phyloP scores from a whole-genome alignment of 2,797 vertebrate genomes.

The Xenentodon cancila region DNA sequence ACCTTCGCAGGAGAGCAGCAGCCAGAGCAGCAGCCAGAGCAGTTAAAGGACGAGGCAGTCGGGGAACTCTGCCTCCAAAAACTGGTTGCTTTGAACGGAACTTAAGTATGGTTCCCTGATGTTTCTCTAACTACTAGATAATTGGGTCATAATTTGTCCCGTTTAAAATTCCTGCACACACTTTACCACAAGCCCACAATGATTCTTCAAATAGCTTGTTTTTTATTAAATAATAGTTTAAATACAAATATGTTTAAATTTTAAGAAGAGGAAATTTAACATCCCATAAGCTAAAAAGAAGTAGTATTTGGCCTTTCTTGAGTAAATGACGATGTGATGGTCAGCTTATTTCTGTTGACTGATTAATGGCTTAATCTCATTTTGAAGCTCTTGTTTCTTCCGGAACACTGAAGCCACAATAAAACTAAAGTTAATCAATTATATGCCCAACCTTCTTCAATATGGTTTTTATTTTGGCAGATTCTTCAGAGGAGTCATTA shows the following conservation, averaged over 20 bases:
- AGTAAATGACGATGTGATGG: not conserved
- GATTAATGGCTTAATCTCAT: conserved; percentile 4
- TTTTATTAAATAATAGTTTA: not conserved
- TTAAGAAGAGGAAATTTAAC: not conserved
- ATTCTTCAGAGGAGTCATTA: not conserved
- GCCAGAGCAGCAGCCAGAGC: too few relatives aligned
- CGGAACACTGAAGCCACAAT: not conserved
- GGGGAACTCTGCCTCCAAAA: too few relatives aligned
- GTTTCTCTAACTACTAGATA: too few relatives aligned
- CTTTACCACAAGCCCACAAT: too few relatives aligned
- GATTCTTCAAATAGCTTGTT: not conserved
- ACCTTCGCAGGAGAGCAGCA: too few relatives aligned
- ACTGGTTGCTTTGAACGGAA: too few relatives aligned
- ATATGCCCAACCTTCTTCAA: not conserved
- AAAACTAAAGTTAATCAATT: not conserved
- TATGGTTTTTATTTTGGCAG: not conserved
- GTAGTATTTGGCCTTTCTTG: not conserved
- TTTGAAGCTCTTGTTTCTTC: not conserved
- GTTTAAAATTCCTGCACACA: too few relatives aligned
- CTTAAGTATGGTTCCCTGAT: too few relatives aligned
- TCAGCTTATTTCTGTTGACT: not conserved
- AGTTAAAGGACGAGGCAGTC: too few relatives aligned
- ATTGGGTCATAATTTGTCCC: too few relatives aligned
- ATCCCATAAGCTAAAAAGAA: not conserved
- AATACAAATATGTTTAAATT: not conserved